Conservation (phyloP, 1,140 invertebrate genomes). For the Sycobia sp. region DNA sequence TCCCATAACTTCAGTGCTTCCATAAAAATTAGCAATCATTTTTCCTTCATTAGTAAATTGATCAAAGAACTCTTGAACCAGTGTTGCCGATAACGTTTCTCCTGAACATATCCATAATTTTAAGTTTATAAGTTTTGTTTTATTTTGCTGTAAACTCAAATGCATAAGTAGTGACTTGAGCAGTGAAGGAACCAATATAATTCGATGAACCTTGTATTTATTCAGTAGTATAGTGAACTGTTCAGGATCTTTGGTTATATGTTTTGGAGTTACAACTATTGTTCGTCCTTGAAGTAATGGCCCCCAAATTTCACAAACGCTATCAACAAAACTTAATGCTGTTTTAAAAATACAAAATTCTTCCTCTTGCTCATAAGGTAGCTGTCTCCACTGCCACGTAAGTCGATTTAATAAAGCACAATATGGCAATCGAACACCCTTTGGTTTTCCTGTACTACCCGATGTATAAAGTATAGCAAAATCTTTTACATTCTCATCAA, state of each 20-base stretch:
- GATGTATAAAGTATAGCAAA: slow-evolving; percentile 88
- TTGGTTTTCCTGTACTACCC: slow-evolving; percentile 90
- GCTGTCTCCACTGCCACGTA: slow-evolving; percentile 81
- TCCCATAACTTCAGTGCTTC: slow-evolving; percentile 86
- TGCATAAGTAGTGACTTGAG: slow-evolving; percentile 78
- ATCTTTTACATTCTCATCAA: slow-evolving; percentile 53
- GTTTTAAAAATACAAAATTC: slow-evolving; percentile 82
- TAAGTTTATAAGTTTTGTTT: slow-evolving; percentile 50
- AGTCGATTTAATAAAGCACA: slow-evolving; percentile 79
- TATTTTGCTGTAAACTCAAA: slow-evolving; percentile 52
- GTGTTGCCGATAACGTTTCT: slow-evolving; percentile 70
- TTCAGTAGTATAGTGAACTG: slow-evolving; percentile 71
- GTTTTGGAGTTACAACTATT: slow-evolving; percentile 73
- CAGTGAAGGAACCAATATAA: slow-evolving; percentile 83
- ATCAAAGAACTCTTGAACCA: slow-evolving; percentile 75
- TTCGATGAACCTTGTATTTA: slow-evolving; percentile 74
- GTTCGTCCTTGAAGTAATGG: slow-evolving; percentile 74
- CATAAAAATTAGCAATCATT: slow-evolving; percentile 83
- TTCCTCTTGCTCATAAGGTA: slow-evolving; percentile 73
- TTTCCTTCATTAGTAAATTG: slow-evolving; percentile 67
- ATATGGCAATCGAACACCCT: slow-evolving; percentile 86
- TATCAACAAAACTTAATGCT: slow-evolving; percentile 86
- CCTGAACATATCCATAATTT: slow-evolving; percentile 84
- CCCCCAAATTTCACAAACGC: slow-evolving; percentile 84
- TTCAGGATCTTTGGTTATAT: slow-evolving; percentile 76